Conservation (phyloP, 2,113 vertebrate species). For the Solea solea region DNA sequence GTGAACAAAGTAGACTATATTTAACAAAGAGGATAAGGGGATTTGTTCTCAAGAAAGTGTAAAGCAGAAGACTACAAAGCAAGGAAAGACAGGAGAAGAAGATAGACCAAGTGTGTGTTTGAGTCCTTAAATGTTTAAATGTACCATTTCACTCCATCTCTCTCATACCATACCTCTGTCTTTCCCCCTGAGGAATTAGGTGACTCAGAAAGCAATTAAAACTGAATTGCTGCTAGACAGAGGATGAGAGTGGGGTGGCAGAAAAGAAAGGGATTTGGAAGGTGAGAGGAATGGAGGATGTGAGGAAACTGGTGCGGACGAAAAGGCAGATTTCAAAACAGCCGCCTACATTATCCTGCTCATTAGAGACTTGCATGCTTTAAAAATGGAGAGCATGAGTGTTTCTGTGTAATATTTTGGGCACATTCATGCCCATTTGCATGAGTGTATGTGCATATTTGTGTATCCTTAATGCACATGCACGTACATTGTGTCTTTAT, state of each 20-base stretch:
- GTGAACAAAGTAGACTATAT: no score
- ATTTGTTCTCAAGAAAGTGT: not conserved
- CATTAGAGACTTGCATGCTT: constrained; percentile 58
- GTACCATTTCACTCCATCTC: constrained; percentile 23
- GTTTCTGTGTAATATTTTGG: constrained; percentile 29
- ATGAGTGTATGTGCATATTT: constrained; percentile 14
- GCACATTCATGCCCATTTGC: constrained; percentile 18
- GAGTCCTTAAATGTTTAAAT: constrained; percentile 50
- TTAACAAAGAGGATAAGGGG: not conserved
- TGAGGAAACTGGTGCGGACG: constrained; percentile 37
- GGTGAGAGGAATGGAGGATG: constrained; percentile 29
- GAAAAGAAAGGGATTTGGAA: constrained; percentile 53
- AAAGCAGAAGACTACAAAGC: not conserved
- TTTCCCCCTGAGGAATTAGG: constrained; percentile 57
- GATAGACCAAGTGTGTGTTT: not conserved
- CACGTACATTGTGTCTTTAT: constrained; percentile 50
- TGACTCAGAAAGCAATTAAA: constrained; percentile 79
- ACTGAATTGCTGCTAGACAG: constrained; percentile 63
- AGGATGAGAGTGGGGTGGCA: constrained; percentile 46
- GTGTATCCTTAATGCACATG: constrained; percentile 29
- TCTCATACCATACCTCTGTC: not conserved
- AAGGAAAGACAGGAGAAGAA: not conserved
- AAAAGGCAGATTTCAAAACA: constrained; percentile 59
- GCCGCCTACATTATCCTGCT: constrained; percentile 59
- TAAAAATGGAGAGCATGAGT: constrained; percentile 37